A percentile compares a stretch with the other conserved stretches of the same genome.
These are phyloP conservation scores for Sisyra terminalis DNA, from an alignment of 2,888 invertebrate genomes.

Conservation along the genomic window DNA sequence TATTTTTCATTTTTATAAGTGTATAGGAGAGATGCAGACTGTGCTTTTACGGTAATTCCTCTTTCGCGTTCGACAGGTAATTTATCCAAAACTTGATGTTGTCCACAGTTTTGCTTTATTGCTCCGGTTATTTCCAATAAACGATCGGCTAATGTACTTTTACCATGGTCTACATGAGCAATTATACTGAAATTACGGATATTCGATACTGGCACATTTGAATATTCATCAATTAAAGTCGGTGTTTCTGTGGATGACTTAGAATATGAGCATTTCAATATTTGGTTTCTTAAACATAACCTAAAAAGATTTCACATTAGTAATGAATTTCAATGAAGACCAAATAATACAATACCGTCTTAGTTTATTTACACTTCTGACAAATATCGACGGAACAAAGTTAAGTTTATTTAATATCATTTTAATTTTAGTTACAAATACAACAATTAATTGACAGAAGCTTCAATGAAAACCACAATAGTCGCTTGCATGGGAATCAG, in stretches of 20 bases:
- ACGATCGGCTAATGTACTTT: conserved; percentile 91
- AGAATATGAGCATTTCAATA: no score
- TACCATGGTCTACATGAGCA: conserved; percentile 98
- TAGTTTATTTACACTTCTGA: no score
- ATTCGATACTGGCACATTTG: conserved; percentile 27
- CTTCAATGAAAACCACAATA: no score
- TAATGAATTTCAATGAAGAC: no score
- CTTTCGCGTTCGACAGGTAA: conserved; percentile 84
- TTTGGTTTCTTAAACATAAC: no score
- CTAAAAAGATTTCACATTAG: no score
- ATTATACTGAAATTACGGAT: conserved; percentile 94
- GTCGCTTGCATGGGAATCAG: no score
- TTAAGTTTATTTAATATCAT: neutral
- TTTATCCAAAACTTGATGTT: conserved; percentile 59
- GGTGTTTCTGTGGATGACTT: neutral
- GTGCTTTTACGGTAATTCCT: conserved; percentile 97
- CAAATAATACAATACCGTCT: no score
- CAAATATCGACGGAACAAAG: no score
- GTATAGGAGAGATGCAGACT: conserved; percentile 79
- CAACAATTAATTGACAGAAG: no score
- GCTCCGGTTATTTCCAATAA: conserved; percentile 85
- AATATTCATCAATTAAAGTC: conserved; percentile 14
- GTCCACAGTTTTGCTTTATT: conserved; percentile 44
- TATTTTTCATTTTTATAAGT: conserved; percentile 50
- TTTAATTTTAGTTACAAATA: no score